phyloP scores from a whole-genome alignment of 2,113 vertebrate genomes.

The Dasyurus viverrinus region DNA sequence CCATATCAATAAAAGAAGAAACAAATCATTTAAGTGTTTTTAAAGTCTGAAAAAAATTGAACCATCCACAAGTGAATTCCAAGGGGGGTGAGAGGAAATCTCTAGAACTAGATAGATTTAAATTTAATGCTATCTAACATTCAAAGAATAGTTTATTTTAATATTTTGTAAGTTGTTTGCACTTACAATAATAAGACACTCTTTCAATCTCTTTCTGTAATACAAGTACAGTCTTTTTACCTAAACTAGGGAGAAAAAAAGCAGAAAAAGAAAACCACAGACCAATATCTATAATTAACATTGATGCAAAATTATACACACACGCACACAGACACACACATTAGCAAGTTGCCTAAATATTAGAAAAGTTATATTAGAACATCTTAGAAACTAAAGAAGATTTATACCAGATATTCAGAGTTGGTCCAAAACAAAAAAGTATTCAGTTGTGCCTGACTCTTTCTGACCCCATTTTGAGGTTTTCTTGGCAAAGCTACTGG shows the following conservation, averaged over 20 bases:
- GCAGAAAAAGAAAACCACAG: not conserved
- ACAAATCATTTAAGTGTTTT: not conserved
- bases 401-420: not conserved
- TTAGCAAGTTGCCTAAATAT: not conserved
- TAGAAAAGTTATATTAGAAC: not conserved
- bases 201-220: not conserved
- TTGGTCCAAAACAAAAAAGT: not conserved
- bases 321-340: too few relatives aligned
- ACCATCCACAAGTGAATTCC: not conserved
- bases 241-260: not conserved
- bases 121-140: not conserved
- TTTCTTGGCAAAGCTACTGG: not conserved
- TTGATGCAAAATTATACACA: not conserved
- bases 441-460: not conserved
- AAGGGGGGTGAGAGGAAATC: not conserved
- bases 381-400: not conserved
- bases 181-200: not conserved
- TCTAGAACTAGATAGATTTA: not conserved
- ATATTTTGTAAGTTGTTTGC: not conserved
- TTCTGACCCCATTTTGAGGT: not conserved
- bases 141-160: not conserved
- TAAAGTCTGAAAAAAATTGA: not conserved
- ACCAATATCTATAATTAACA: not conserved
- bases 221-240: not conserved
- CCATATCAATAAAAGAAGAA: not conserved